phyloP scores from a whole-genome alignment of 1,140 invertebrate species.

The Bursaphelenchus mucronatus region DNA sequence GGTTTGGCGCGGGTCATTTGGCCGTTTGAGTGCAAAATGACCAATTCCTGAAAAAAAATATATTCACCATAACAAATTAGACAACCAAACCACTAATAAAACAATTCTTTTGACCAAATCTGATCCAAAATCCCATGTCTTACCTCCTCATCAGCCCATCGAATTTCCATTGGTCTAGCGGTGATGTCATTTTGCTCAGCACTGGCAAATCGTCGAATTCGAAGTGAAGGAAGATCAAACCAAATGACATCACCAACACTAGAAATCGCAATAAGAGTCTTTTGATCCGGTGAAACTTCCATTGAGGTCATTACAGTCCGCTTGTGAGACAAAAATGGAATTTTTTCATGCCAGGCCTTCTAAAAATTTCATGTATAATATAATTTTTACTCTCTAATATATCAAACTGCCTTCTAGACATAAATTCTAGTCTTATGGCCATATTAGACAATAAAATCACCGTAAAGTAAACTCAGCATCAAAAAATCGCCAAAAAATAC shows the following conservation, averaged over 20 bases:
- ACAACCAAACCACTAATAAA: no score
- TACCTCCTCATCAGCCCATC: slow-evolving; percentile 10
- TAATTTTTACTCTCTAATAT: no score
- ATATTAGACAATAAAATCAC: no score
- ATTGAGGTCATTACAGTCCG: neutral
- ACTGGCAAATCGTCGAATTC: neutral
- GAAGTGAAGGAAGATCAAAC: slow-evolving; percentile 16
- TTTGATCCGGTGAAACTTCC: slow-evolving; percentile 15
- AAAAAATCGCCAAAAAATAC: neutral
- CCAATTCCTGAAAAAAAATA: slow-evolving; percentile 8
- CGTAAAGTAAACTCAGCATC: no score
- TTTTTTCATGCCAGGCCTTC: slow-evolving; percentile 19
- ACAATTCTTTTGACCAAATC: neutral
- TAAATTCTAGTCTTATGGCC: no score
- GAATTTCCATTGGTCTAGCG: neutral
- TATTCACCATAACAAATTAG: no score
- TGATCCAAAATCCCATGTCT: neutral
- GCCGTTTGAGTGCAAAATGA: slow-evolving; percentile 16
- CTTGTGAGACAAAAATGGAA: slow-evolving; percentile 15
- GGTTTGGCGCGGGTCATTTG: slow-evolving; percentile 6
- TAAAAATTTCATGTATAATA: neutral
- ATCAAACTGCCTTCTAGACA: no score
- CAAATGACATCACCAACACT: slow-evolving; percentile 4
- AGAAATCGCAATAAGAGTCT: slow-evolving; percentile 13
- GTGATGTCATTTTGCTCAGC: no score